Base-by-base conservation (phyloP, 2,888 invertebrate species). In the Geotrupes spiniger region DNA sequence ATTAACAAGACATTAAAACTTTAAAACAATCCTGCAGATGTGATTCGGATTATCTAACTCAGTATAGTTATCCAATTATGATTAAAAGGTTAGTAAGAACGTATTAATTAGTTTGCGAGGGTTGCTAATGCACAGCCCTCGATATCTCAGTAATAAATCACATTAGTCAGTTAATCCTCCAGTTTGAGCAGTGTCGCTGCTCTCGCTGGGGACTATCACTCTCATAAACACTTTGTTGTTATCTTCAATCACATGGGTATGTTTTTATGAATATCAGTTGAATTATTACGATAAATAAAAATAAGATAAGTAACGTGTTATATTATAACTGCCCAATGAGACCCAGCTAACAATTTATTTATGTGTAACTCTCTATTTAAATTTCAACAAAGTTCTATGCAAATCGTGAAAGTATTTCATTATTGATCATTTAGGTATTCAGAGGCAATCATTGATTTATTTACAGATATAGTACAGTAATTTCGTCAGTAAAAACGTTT, bases 31-130 rank as follows among this genome's bases (percentile, higher is more conserved):
- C 52, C 55, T 59, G 58, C 68, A 64, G 68, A 65, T 68, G 67
- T 63, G 65, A 67, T 66, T 63, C 58, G 63, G 62, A 64, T 66
- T 68, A 55, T 56, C 49, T 51, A 52, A 48, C 57, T 51, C 54
- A 60, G 61, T 66, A 68, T 68, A 69, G 68, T 71, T 71, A 74
- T 73, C 73, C 73, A 73, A 73, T 74, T 74, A 74, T 72, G 71
- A 73, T 72, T 73, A 73, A 73, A 73, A 33, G 33, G 33, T 33
- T 33, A 33, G 33, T 33, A 33, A 33, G 33, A 33, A 33, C 66
- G 70, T 72, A 72, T 73, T 73, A 73, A 74, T 73, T 73, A 71
- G 67, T 65, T 63, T 17, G 49, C 41, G 42, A 49, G 45, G 49
- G 49, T 53, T 59, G 61, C 61, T 64, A 63, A 65, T 64, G 63